These are phyloP conservation scores for Chrysopilus asiliformis DNA, from an alignment of 2,888 invertebrate species.

Conservation along the genomic window DNA sequence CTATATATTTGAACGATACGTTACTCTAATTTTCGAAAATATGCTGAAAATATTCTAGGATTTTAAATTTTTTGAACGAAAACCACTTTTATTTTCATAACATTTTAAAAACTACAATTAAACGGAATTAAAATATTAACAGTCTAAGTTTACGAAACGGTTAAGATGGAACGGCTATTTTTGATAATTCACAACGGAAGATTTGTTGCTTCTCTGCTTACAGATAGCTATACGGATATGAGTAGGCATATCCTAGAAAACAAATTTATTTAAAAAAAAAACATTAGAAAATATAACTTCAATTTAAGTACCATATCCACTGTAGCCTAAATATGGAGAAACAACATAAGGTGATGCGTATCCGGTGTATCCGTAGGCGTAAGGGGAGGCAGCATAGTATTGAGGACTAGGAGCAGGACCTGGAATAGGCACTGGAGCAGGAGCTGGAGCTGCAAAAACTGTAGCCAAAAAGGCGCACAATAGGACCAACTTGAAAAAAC, in stretches of 20 bases:
- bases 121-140: no score
- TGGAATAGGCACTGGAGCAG: slow-evolving; percentile 12
- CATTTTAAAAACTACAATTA: no score
- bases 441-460: slow-evolving; percentile 9
- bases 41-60: no score
- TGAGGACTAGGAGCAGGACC: slow-evolving; percentile 11
- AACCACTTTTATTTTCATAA: no score
- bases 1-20: no score
- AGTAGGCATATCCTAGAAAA: slow-evolving; percentile 9
- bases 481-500: slow-evolving; percentile 7
- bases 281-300: no score
- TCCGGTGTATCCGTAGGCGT: slow-evolving; percentile 9
- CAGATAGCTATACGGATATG: slow-evolving; percentile 8
- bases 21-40: no score
- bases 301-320: slow-evolving; percentile 11
- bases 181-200: no score
- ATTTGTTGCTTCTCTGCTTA: not conserved
- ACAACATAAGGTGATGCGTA: slow-evolving; percentile 12
- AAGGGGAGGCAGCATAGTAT: slow-evolving; percentile 4
- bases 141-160: no score
- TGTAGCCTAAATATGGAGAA: slow-evolving; percentile 9
- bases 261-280: no score
- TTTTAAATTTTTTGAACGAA: no score
- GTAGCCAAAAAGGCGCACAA: slow-evolving; percentile 9
- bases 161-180: no score